phyloP scores from a whole-genome alignment of 2,113 vertebrate species.

The Melanerpes formicivorus region DNA sequence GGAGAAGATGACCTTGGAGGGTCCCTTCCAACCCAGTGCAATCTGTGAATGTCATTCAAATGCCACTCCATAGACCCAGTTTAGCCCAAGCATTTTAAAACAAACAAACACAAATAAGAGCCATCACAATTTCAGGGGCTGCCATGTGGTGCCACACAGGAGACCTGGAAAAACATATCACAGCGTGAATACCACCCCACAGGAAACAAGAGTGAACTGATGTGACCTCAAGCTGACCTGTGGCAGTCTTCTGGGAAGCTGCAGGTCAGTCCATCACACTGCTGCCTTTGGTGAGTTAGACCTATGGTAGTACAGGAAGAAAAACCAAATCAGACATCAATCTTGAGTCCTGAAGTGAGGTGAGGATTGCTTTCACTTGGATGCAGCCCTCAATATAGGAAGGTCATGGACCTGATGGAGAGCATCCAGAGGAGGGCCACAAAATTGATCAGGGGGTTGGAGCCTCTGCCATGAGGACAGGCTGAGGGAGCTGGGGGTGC shows the following conservation, averaged over 20 bases:
- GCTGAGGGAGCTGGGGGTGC: no score
- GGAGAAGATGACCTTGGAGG: no score
- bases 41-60: no score
- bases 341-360: neutral
- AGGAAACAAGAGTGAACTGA: neutral
- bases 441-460: no score
- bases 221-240: neutral
- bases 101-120: neutral
- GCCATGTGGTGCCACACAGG: neutral
- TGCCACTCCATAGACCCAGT: rapidly evolving
- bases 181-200: rapidly evolving
- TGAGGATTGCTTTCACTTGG: neutral
- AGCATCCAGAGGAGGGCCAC: no score
- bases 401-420: no score
- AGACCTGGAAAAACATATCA: rapidly evolving
- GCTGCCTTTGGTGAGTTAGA: neutral
- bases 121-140: neutral
- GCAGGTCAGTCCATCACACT: rapidly evolving
- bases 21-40: no score
- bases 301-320: rapidly evolving
- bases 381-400: neutral
- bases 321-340: neutral
- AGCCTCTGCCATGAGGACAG: no score
- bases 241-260: neutral
- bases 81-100: neutral